Evolutionary conservation across 2,113 vertebrate species (phyloP).

Genomic region (Gnathonemus longibarbis): DNA sequence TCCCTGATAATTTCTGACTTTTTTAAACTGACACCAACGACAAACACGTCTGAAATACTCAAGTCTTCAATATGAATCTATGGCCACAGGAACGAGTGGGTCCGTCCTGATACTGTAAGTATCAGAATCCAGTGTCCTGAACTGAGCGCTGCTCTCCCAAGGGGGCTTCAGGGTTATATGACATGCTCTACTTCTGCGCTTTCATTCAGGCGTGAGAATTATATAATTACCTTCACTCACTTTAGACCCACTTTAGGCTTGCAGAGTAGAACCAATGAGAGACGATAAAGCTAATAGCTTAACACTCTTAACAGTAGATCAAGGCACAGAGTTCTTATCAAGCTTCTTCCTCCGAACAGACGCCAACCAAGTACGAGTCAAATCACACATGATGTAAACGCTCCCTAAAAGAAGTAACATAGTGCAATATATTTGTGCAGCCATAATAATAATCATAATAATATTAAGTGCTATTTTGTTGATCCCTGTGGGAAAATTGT

Average conservation of each 20-base stretch:
- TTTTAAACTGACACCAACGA: neutral
- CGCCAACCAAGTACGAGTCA: neutral
- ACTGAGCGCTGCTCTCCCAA: neutral
- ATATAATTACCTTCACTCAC: neutral
- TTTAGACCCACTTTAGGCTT: neutral
- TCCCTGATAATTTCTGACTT: neutral
- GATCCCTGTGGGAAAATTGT: neutral
- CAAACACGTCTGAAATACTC: neutral
- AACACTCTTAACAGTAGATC: neutral
- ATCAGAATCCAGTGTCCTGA: neutral
- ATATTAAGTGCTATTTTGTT: neutral
- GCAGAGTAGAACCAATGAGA: neutral
- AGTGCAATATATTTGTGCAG: neutral
- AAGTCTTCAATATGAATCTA: neutral
- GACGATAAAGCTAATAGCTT: neutral
- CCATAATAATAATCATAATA: neutral
- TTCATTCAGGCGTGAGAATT: neutral
- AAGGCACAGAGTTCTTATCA: neutral
- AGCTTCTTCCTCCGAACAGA: neutral
- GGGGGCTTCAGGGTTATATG: neutral
- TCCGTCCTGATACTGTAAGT: neutral
- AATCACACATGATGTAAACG: neutral
- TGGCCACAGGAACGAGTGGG: neutral
- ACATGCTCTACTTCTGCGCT: neutral
- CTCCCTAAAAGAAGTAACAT: neutral